Percentiles rank a stretch among this genome's conserved stretches.
These are phyloP conservation scores for Drosophila subsilvestris DNA, from an alignment of 2,888 invertebrate species.

Conservation along the genomic window DNA sequence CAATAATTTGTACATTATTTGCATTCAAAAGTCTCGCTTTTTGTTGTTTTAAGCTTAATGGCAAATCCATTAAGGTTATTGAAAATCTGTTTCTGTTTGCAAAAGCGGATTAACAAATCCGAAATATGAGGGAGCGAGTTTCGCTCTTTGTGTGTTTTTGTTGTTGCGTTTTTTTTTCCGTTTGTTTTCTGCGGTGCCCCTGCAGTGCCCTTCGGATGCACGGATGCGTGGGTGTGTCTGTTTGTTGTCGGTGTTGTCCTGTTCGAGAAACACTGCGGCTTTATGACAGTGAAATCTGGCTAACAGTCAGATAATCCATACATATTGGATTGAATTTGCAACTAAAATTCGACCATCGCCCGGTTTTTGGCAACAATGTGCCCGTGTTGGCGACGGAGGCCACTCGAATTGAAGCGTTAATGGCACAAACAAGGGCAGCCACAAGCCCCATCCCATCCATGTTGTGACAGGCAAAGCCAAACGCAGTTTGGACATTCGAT, in stretches of 20 bases:
- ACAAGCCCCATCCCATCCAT: conserved; percentile 12
- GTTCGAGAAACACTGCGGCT: conserved; percentile 2
- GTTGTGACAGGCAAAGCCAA: conserved; percentile 68
- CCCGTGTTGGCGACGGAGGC: conserved; percentile 50
- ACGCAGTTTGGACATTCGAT: conserved; percentile 17
- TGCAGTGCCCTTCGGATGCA: background rate
- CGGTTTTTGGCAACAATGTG: conserved; percentile 47
- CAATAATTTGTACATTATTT: background rate
- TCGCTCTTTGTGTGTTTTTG: background rate
- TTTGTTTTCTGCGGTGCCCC: conserved; percentile 22
- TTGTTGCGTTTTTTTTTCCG: background rate
- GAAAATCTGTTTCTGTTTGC: conserved; percentile 22
- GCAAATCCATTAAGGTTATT: conserved; percentile 21
- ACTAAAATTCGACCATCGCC: conserved; percentile 14
- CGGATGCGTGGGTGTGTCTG: background rate
- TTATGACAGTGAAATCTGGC: conserved; percentile 19
- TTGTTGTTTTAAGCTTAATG: conserved; percentile 12
- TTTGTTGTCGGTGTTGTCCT: background rate
- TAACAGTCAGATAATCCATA: conserved; percentile 25
- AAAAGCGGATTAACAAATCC: conserved; percentile 25
- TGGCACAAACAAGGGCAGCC: conserved; percentile 39
- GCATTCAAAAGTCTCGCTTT: no score
- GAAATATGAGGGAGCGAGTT: background rate
- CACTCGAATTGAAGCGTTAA: conserved; percentile 58
- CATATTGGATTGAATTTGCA: background rate